Base-by-base conservation (phyloP, 2,113 vertebrate genomes). In the Calyptomena viridis region DNA sequence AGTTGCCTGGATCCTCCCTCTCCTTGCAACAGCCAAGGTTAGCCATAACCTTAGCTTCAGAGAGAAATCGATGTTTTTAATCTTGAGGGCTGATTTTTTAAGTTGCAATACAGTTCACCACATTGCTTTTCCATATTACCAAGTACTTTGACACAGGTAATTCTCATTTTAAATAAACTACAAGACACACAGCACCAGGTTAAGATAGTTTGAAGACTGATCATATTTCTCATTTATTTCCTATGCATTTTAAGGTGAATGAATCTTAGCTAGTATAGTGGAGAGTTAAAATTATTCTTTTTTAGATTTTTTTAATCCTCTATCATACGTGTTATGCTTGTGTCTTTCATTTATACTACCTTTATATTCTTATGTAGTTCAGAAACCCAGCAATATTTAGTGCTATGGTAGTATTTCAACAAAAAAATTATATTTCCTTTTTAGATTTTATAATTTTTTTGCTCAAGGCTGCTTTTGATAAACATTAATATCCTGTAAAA, bases 71-170 rank as follows among this genome's bases (percentile, higher is more conserved):
- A 62, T 68, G 53, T 33, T 92, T 90, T 92, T 86, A 80, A 68
- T 93, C 64, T 91, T 42, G 59, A 79, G 80, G 68, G 40, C 56
- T 76, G 81, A 89, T 89, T 96, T 95, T n/a, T 77, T 49, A 90
- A 68, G 60, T 27, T 68, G 84, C 94, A 95, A 78, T 67, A 75
- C 40, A 68, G 37, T 90, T 93, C n/a, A 80, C 91, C 59, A 33
- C 19, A 16, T 64, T 90, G 71, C 56, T 79, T 40, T 94, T 71
- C 59, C 11, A 22, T 74, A 42, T 87, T 73, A 87, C 76, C n/a
- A 84, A 90, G 56, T 75, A n/a, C 31, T 80, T 66, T 87, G 50
- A 49, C 47, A 55, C n/a, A 89, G 31, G 63, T 40, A 73, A 37
- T 75, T 83, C 37, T 69, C 67, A 55, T 64, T 81, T 73, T 78